Evolutionary conservation across 2,797 vertebrate species (phyloP).

Genomic region (Acanthis flammea): DNA sequence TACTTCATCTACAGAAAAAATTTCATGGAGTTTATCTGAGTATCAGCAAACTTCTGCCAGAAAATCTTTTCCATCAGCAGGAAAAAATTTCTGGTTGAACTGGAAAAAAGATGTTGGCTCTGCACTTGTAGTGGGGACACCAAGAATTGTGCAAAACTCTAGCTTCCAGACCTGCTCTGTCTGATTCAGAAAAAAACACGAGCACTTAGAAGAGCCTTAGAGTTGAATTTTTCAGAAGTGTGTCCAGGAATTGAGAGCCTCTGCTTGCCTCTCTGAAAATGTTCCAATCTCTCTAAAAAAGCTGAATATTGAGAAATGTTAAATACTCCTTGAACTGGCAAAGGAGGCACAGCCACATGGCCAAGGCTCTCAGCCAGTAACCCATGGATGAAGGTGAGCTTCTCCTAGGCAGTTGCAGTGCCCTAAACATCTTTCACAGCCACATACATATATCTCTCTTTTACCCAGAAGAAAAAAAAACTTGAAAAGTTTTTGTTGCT

Average conservation of each 20-base stretch:
- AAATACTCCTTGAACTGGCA: neutral
- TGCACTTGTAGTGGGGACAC: neutral
- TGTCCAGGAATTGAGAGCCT: fast-evolving
- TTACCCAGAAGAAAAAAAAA: neutral
- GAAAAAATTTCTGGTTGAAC: neutral
- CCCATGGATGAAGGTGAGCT: neutral
- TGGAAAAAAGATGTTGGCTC: neutral
- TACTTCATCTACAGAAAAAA: neutral
- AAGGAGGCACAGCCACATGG: fast-evolving
- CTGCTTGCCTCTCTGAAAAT: neutral
- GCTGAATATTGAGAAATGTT: neutral
- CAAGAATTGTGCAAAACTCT: neutral
- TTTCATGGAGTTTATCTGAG: neutral
- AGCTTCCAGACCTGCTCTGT: neutral
- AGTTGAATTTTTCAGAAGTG: neutral
- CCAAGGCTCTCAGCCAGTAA: neutral
- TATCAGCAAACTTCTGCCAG: neutral
- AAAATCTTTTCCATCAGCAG: neutral
- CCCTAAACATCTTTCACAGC: neutral
- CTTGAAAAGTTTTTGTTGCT: neutral
- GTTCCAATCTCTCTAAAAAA: neutral
- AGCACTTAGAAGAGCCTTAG: neutral
- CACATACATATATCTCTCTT: neutral
- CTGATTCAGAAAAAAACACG: neutral
- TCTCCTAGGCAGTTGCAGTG: neutral